Percentiles rank a stretch among this genome's conserved stretches.
These are phyloP conservation scores for Petrocephalus zakoni DNA, from an alignment of 2,113 vertebrate species.

Conservation along the genomic window DNA sequence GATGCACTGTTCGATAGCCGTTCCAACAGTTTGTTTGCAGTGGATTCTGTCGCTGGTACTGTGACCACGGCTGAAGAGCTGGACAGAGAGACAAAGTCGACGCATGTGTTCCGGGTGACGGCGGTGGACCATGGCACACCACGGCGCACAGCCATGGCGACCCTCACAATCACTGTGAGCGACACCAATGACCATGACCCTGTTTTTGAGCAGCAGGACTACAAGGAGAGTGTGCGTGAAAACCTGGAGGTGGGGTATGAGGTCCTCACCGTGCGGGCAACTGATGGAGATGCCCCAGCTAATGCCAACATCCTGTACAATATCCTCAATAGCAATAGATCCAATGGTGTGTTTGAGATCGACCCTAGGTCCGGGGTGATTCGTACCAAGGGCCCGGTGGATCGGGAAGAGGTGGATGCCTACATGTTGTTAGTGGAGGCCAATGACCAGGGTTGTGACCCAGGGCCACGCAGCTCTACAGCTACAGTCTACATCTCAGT, in stretches of 20 bases:
- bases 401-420: conserved; percentile 79
- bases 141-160: conserved; percentile 81
- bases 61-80: conserved; percentile 75
- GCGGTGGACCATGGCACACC: conserved; percentile 74
- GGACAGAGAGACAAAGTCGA: conserved; percentile 89
- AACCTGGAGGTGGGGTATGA: conserved; percentile 94
- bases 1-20: conserved; percentile 92
- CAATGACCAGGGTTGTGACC: conserved; percentile 83
- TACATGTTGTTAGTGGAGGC: conserved; percentile 82
- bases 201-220: conserved; percentile 83
- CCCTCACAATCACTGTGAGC: conserved; percentile 76
- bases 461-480: conserved; percentile 76
- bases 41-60: conserved; percentile 61
- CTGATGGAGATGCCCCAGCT: conserved; percentile 76
- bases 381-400: conserved; percentile 79
- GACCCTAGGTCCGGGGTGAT: conserved; percentile 85
- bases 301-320: conserved; percentile 90
- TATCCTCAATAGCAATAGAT: conserved; percentile 64
- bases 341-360: conserved; percentile 80
- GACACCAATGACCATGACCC: conserved; percentile 88
- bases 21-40: conserved; percentile 71
- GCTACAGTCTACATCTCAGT: conserved; percentile 78
- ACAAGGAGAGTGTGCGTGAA: conserved; percentile 86
- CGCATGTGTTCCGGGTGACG: conserved; percentile 83
- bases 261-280: conserved; percentile 89